Conservation (phyloP, 2,113 vertebrate genomes). For the Corynorhinus townsendii region DNA sequence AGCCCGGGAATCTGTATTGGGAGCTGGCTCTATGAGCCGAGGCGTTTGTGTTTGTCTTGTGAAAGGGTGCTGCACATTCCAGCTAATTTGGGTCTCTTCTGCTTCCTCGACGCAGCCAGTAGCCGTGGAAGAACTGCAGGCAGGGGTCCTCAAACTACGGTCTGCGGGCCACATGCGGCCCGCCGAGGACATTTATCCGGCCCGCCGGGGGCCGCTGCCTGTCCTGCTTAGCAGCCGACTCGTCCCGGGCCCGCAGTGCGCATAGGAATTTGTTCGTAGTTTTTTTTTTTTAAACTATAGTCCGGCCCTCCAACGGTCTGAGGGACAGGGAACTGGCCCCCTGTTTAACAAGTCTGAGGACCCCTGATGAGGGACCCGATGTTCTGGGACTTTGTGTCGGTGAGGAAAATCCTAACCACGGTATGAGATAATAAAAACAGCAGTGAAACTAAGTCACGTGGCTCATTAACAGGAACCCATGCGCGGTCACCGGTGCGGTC, state of each 20-base stretch:
- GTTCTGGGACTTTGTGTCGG: neutral
- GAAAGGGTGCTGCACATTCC: neutral
- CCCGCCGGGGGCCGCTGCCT: too few relatives aligned
- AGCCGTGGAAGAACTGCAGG: neutral
- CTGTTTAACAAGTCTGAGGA: too few relatives aligned
- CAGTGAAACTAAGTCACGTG: neutral
- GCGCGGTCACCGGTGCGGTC: slow-evolving; percentile 26
- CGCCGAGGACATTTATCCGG: too few relatives aligned
- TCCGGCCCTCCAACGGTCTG: too few relatives aligned
- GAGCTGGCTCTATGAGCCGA: neutral
- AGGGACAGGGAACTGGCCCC: too few relatives aligned
- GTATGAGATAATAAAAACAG: slow-evolving; percentile 24
- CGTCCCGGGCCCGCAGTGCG: too few relatives aligned
- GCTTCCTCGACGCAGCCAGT: neutral
- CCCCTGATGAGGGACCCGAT: neutral
- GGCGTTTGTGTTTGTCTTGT: neutral
- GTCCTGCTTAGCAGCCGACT: too few relatives aligned
- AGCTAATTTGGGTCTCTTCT: neutral
- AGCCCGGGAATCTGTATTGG: neutral
- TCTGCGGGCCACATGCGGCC: too few relatives aligned
- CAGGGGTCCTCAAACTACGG: too few relatives aligned
- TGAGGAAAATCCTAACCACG: slow-evolving; percentile 10
- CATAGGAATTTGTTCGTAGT: too few relatives aligned
- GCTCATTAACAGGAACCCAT: slow-evolving; percentile 49
- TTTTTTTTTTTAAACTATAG: too few relatives aligned